Conservation (phyloP, 2,888 invertebrate genomes). For the Cantharis rufa region DNA sequence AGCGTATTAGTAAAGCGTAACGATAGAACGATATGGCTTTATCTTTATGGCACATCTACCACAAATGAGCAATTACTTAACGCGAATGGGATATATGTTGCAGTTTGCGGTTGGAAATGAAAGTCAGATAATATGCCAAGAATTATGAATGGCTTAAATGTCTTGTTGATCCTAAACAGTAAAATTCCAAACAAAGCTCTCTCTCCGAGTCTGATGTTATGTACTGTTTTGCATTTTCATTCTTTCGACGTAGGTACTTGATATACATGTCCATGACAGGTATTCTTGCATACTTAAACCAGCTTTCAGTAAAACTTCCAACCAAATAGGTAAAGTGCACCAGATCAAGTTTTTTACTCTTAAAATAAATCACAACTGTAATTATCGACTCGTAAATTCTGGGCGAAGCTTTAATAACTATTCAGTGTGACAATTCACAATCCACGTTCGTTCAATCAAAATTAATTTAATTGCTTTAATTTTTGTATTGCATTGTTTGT, state of each 20-base stretch:
- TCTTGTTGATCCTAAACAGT: neutral
- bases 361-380: neutral
- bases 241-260: neutral
- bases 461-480: neutral
- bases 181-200: neutral
- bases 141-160: constrained; percentile 19
- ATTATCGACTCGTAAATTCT: neutral
- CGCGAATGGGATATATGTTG: constrained; percentile 39
- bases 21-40: constrained; percentile 20
- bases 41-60: constrained; percentile 44
- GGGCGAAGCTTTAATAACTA: neutral
- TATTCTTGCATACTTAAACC: neutral
- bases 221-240: constrained; percentile 2
- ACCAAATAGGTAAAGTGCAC: neutral
- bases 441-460: neutral
- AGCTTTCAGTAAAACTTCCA: neutral
- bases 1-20: constrained; percentile 2
- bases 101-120: constrained; percentile 11
- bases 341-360: neutral
- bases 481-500: neutral
- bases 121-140: constrained; percentile 17
- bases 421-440: neutral
- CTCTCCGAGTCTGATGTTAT: neutral
- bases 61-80: constrained; percentile 49
- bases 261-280: neutral